Conservation (phyloP, 2,797 vertebrate species). For the Crotalus adamanteus region DNA sequence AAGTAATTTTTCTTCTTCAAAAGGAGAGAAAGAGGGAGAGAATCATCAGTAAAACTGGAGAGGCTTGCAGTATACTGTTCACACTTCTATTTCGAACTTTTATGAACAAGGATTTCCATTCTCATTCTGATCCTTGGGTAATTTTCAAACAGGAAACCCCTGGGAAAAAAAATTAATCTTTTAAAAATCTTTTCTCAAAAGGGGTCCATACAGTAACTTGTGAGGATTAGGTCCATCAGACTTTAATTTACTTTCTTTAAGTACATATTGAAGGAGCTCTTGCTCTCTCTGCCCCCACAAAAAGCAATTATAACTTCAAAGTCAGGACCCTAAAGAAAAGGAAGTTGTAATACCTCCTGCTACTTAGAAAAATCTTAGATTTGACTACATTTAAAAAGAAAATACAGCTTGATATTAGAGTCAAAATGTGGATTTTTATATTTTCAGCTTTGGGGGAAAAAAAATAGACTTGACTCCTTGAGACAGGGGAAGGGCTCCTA, state of each 20-base stretch:
- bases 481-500: constrained; percentile 63
- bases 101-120: background rate
- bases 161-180: background rate
- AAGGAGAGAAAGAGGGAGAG: background rate
- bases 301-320: constrained; percentile 64
- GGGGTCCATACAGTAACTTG: background rate
- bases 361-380: constrained; percentile 57
- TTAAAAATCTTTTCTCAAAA: background rate
- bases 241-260: constrained; percentile 38
- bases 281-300: constrained; percentile 40
- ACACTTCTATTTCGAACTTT: background rate
- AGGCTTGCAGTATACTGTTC: background rate
- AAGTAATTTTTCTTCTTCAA: background rate
- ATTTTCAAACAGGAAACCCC: background rate
- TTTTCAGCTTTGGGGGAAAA: constrained; percentile 59
- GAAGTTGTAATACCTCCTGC: constrained; percentile 61
- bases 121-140: background rate
- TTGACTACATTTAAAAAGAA: constrained; percentile 63
- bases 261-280: constrained; percentile 48
- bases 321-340: constrained; percentile 61
- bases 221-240: constrained; percentile 47
- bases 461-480: constrained; percentile 56
- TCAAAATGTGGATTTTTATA: constrained; percentile 48
- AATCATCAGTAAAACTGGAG: background rate
- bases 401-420: constrained; percentile 50